These are phyloP conservation scores for Copidosoma aretas DNA, from an alignment of 2,888 invertebrate genomes.

Conservation along the genomic window DNA sequence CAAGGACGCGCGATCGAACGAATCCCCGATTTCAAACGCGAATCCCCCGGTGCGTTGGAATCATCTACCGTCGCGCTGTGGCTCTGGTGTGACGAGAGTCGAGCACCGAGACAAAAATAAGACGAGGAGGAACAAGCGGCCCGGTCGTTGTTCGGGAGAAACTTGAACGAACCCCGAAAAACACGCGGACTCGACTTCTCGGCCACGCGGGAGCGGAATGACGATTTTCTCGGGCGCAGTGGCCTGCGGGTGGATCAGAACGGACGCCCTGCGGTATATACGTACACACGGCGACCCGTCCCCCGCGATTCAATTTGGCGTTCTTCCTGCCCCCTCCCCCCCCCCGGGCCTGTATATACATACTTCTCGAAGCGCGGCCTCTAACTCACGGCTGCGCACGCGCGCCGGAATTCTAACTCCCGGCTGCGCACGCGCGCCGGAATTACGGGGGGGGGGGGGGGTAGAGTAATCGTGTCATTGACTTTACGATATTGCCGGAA, in stretches of 20 bases:
- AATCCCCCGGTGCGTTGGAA: no score
- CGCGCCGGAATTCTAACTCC: neutral
- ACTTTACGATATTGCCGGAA: slow-evolving; percentile 21
- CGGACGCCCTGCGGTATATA: no score
- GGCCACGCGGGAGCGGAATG: neutral
- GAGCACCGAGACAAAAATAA: no score
- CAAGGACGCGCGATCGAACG: no score
- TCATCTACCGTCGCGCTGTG: no score
- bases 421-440: neutral
- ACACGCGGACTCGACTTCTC: no score
- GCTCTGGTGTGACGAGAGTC: no score
- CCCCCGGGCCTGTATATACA: neutral
- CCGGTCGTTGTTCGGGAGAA: neutral
- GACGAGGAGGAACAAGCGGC: neutral
- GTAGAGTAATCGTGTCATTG: slow-evolving; percentile 18
- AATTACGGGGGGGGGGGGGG: neutral
- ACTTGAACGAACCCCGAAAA: no score
- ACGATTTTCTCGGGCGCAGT: neutral
- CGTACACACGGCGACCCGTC: neutral
- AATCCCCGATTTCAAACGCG: no score
- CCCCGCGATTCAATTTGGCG: slow-evolving; percentile 13
- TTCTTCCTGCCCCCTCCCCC: slow-evolving; percentile 10
- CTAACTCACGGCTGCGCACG: neutral
- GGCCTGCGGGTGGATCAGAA: no score
- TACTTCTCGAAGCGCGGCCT: no score